Conservation (phyloP, 1,140 invertebrate genomes). For the Pseudomyrmex dendroicus region DNA sequence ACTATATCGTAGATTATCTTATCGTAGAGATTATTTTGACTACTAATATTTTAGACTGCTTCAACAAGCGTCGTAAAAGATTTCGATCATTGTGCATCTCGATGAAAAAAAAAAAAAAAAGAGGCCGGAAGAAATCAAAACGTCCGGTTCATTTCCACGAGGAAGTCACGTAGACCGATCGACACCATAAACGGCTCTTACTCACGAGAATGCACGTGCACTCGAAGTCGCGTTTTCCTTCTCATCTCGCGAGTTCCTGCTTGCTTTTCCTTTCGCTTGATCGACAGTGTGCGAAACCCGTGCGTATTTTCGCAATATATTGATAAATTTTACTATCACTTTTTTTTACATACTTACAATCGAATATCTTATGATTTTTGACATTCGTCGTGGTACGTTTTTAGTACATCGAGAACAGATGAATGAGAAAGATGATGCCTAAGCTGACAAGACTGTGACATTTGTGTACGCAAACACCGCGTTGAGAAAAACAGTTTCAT, state of each 20-base stretch:
- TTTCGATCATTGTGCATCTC: neutral
- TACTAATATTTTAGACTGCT: neutral
- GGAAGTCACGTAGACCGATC: constrained; percentile 66
- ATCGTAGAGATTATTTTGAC: no score
- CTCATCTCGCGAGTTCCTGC: neutral
- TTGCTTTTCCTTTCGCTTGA: neutral
- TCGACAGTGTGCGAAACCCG: neutral
- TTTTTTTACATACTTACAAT: neutral
- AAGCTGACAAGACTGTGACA: neutral
- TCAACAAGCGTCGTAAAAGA: neutral
- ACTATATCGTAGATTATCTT: neutral
- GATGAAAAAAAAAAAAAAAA: neutral
- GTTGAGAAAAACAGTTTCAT: neutral
- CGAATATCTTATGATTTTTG: neutral
- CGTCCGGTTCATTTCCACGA: constrained; percentile 53
- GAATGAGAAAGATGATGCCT: neutral
- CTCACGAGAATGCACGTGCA: constrained; percentile 32
- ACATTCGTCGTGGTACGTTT: neutral
- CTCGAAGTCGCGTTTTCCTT: constrained; percentile 17
- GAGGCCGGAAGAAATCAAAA: constrained; percentile 40
- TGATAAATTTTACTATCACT: neutral
- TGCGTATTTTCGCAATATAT: neutral
- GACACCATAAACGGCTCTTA: constrained; percentile 24
- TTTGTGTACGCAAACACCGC: neutral
- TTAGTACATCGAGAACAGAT: neutral